Evolutionary conservation across 2,888 invertebrate species (phyloP).

Genomic region (Eristalis tenax): DNA sequence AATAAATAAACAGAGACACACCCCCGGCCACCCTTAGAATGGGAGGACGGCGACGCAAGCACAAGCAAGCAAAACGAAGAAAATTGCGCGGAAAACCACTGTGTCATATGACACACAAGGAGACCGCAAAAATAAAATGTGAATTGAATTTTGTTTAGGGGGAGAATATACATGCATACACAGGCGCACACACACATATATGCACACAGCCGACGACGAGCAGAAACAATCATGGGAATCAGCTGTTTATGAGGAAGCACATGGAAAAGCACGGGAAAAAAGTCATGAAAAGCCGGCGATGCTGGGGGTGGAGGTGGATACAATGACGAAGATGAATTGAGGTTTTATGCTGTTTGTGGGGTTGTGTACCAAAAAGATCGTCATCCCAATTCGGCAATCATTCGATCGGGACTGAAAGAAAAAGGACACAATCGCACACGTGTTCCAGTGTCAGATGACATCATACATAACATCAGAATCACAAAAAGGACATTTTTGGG

Average conservation of each 20-base stretch:
- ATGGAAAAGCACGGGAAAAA: background rate
- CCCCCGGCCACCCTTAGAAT: constrained; percentile 21
- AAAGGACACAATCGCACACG: constrained; percentile 12
- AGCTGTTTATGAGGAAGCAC: constrained; percentile 48
- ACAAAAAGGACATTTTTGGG: background rate
- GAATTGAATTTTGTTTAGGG: constrained; percentile 61
- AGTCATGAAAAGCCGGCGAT: background rate
- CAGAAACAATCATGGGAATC: constrained; percentile 41
- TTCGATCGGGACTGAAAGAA: background rate
- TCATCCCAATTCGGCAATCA: background rate
- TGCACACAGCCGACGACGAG: constrained; percentile 4
- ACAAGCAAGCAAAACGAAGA: constrained; percentile 40
- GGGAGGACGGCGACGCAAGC: background rate
- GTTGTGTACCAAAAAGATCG: background rate
- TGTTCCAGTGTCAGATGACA: constrained; percentile 22
- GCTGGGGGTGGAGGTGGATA: background rate
- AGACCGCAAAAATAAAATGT: constrained; percentile 65
- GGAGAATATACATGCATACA: constrained; percentile 5
- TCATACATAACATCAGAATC: background rate
- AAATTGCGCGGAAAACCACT: constrained; percentile 70
- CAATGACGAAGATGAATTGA: background rate
- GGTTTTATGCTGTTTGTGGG: background rate
- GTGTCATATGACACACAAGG: constrained; percentile 66
- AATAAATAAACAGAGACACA: constrained; percentile 70
- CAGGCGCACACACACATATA: background rate